A percentile compares a stretch with the other conserved stretches of the same genome.
Conservation (phyloP, 2,888 invertebrate genomes). For the Ennomos quercinarius region DNA sequence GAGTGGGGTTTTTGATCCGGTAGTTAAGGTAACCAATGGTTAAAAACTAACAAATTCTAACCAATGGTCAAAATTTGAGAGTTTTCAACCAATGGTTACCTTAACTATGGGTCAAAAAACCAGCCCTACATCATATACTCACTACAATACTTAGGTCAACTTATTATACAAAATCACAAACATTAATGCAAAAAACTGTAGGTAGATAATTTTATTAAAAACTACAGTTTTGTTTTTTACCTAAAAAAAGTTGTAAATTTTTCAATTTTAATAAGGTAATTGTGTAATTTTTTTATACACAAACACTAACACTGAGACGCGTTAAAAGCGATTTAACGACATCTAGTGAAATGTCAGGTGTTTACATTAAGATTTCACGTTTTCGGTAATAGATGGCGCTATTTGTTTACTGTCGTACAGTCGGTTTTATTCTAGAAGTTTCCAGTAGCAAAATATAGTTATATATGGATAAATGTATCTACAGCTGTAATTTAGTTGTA, state of each 20-base stretch:
- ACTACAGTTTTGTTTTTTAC: neutral
- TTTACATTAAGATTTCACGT: neutral
- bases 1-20: no score
- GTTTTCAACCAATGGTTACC: no score
- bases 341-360: slow-evolving; percentile 19
- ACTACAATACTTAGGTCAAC: neutral
- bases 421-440: neutral
- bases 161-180: slow-evolving; percentile 36
- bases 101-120: no score
- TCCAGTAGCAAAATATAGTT: no score
- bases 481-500: no score
- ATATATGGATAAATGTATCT: neutral
- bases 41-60: no score
- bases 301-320: slow-evolving; percentile 16
- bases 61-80: no score
- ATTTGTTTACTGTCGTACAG: neutral
- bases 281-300: neutral
- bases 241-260: neutral
- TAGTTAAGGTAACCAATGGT: no score
- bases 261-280: neutral
- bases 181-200: slow-evolving; percentile 28
- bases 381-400: slow-evolving; percentile 8
- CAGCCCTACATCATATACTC: no score
- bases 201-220: no score
- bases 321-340: slow-evolving; percentile 25